Evolutionary conservation across 2,113 vertebrate species (phyloP).

Genomic region (Felis chaus): DNA sequence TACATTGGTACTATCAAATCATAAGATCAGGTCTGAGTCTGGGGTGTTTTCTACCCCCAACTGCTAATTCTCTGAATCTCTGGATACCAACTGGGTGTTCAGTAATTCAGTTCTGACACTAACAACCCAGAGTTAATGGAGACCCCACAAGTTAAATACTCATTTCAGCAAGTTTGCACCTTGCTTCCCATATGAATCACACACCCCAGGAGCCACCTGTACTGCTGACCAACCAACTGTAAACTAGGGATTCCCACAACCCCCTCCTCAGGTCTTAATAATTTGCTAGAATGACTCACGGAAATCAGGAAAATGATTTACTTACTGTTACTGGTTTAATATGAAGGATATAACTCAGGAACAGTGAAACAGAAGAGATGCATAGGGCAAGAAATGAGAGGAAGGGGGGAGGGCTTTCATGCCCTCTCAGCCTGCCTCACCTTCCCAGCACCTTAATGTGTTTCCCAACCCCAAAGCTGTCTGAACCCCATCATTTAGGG

Average conservation of each 20-base stretch:
- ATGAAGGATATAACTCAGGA: neutral
- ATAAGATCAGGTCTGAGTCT: neutral
- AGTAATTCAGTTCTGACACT: neutral
- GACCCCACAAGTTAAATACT: neutral
- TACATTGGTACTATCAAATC: neutral
- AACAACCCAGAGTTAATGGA: neutral
- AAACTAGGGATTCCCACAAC: neutral
- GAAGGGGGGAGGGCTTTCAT: too few species aligned
- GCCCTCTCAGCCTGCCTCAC: neutral
- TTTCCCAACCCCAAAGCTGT: neutral
- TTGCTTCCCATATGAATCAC: neutral
- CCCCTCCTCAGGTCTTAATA: neutral
- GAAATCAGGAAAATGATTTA: neutral
- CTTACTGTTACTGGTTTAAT: neutral
- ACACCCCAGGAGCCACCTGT: neutral
- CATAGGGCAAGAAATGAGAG: rapidly evolving
- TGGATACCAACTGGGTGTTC: neutral
- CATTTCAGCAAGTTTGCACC: neutral
- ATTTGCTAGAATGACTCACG: neutral
- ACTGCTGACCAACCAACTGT: neutral
- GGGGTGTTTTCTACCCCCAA: neutral
- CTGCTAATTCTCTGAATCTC: neutral
- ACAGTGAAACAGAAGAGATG: neutral
- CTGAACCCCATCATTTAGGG: neutral
- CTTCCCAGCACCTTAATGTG: neutral